These are phyloP conservation scores for Drosophila sp. DNA, from an alignment of 1,140 invertebrate species.

Conservation along the genomic window DNA sequence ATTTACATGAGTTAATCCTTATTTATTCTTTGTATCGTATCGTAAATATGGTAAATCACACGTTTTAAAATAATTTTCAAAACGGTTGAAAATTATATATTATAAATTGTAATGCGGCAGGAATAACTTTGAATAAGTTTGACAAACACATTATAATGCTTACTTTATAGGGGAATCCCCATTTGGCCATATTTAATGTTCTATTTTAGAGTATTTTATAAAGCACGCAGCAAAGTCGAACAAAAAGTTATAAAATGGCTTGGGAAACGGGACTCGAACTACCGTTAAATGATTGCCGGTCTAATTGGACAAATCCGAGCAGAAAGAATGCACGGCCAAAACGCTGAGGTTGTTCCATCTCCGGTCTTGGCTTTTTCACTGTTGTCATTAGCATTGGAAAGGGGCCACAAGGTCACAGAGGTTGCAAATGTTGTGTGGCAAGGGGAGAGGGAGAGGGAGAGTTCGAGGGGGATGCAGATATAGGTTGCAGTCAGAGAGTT, in stretches of 20 bases:
- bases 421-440: background rate
- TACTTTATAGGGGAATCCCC: too few relatives aligned
- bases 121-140: too few relatives aligned
- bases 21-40: too few relatives aligned
- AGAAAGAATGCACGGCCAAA: slow-evolving; percentile 18
- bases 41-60: too few relatives aligned
- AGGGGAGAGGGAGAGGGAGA: background rate
- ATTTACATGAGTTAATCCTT: too few relatives aligned
- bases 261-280: background rate
- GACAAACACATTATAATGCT: too few relatives aligned
- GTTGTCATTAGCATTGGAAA: slow-evolving; percentile 10
- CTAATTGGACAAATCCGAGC: slow-evolving; percentile 17
- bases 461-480: background rate
- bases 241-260: slow-evolving; percentile 12
- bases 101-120: too few relatives aligned
- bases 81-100: too few relatives aligned
- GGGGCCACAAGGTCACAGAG: background rate
- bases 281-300: slow-evolving; percentile 13
- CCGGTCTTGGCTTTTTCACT: slow-evolving; percentile 14
- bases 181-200: too few relatives aligned
- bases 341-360: slow-evolving; percentile 6
- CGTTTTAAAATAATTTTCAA: too few relatives aligned
- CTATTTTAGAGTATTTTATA: too few relatives aligned
- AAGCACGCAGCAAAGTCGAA: background rate
- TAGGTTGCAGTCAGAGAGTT: background rate